These are phyloP conservation scores for Leucoma salicis DNA, from an alignment of 2,888 invertebrate species.

Conservation along the genomic window DNA sequence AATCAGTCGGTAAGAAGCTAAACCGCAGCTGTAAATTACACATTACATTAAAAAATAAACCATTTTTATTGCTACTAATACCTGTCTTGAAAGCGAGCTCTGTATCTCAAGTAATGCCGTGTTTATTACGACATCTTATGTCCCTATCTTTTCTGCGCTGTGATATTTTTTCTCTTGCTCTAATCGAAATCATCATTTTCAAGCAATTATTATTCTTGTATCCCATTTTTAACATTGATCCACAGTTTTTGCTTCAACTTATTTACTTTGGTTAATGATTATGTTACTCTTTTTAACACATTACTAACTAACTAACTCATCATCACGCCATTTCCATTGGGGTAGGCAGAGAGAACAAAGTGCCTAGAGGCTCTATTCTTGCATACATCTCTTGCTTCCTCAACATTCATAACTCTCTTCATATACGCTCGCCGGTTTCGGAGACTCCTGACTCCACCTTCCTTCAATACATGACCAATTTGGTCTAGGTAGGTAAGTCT, in stretches of 20 bases:
- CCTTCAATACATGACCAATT: no score
- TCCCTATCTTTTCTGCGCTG: slow-evolving; percentile 26
- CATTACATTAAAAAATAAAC: slow-evolving; percentile 36
- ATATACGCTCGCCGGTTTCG: no score
- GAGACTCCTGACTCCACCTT: no score
- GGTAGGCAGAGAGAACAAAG: no score
- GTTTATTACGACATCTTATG: slow-evolving; percentile 27
- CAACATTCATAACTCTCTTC: no score
- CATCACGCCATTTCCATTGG: no score
- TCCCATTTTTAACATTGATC: slow-evolving; percentile 22
- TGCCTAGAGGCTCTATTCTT: no score
- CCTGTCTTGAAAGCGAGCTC: slow-evolving; percentile 30
- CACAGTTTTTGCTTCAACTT: slow-evolving; percentile 17
- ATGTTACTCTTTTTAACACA: no score
- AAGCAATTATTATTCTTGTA: slow-evolving; percentile 29
- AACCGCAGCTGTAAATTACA: slow-evolving; percentile 33
- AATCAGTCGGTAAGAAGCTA: slow-evolving; percentile 22
- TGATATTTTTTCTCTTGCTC: slow-evolving; percentile 16
- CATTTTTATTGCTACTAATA: slow-evolving; percentile 45
- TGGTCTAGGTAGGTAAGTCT: no score
- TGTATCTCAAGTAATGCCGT: slow-evolving; percentile 28
- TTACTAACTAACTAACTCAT: no score
- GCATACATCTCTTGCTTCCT: no score
- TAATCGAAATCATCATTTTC: slow-evolving; percentile 18
- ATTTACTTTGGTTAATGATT: slow-evolving; percentile 19